phyloP scores from a whole-genome alignment of 2,797 vertebrate species.

The Sardinella longiceps region DNA sequence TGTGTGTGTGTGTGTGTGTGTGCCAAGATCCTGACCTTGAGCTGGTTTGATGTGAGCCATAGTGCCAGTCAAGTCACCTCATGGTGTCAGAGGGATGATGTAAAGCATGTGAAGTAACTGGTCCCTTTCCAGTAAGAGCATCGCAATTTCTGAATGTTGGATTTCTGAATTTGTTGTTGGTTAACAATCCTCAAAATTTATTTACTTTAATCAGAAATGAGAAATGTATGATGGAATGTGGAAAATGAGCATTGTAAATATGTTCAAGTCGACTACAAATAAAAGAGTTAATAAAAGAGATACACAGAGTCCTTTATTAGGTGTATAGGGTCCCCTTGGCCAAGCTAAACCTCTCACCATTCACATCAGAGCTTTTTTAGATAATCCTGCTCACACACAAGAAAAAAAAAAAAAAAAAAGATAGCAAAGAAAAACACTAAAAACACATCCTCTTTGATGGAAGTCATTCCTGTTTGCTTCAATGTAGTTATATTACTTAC shows the following conservation, averaged over 20 bases:
- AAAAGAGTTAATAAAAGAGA: no score
- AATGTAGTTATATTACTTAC: no score
- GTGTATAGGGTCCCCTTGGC: no score
- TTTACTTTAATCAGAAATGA: neutral
- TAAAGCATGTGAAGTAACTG: neutral
- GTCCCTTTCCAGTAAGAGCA: neutral
- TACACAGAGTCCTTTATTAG: no score
- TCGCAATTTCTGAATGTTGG: neutral
- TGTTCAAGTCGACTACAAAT: neutral
- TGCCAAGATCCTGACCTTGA: neutral
- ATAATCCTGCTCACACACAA: no score
- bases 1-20: conserved; percentile 12
- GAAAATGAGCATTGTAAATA: no score
- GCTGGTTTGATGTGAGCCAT: neutral
- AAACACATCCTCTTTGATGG: no score
- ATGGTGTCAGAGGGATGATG: neutral
- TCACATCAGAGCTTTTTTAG: no score
- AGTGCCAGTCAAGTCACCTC: neutral
- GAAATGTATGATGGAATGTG: neutral
- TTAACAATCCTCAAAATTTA: neutral
- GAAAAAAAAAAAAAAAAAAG: no score
- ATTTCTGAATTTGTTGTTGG: neutral
- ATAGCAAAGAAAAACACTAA: no score
- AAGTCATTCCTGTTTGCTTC: no score
- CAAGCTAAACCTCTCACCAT: no score